phyloP scores from a whole-genome alignment of 2,797 vertebrate species.

The Huso huso region DNA sequence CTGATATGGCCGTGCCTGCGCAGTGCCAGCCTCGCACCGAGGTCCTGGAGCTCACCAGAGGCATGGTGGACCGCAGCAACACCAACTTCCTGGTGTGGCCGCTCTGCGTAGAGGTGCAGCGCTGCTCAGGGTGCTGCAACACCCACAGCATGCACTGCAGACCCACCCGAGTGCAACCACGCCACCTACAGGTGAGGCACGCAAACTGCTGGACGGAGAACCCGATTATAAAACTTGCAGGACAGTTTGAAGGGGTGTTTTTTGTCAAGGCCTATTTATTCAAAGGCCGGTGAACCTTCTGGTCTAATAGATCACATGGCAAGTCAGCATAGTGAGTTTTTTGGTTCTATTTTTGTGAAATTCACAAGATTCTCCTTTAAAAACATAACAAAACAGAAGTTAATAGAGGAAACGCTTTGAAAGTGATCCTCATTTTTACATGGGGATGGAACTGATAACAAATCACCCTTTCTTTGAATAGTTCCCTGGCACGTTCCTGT shows the following conservation, averaged over 20 bases:
- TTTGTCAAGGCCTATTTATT: neutral
- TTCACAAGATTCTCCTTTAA: no score
- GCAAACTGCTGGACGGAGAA: fast-evolving
- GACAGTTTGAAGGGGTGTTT: neutral
- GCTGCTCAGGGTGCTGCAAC: slow-evolving; percentile 92
- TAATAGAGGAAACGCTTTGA: no score
- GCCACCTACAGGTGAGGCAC: slow-evolving; percentile 70
- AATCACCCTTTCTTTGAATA: no score
- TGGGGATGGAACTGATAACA: no score
- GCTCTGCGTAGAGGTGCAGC: slow-evolving; percentile 85
- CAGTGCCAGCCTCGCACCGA: slow-evolving; percentile 80
- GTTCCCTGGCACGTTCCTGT: no score
- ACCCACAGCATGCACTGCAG: slow-evolving; percentile 65
- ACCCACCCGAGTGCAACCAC: slow-evolving; percentile 57
- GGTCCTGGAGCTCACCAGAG: slow-evolving; percentile 81
- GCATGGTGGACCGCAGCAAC: slow-evolving; percentile 78
- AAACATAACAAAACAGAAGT: no score
- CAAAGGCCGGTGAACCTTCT: no score
- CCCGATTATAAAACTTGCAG: neutral
- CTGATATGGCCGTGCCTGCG: slow-evolving; percentile 70
- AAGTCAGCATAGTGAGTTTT: neutral
- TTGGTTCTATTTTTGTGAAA: neutral
- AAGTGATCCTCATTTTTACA: no score
- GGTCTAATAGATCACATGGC: no score
- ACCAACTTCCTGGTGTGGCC: slow-evolving; percentile 90